phyloP scores from a whole-genome alignment of 2,888 invertebrate species.

The Meghimatium bilineatum region DNA sequence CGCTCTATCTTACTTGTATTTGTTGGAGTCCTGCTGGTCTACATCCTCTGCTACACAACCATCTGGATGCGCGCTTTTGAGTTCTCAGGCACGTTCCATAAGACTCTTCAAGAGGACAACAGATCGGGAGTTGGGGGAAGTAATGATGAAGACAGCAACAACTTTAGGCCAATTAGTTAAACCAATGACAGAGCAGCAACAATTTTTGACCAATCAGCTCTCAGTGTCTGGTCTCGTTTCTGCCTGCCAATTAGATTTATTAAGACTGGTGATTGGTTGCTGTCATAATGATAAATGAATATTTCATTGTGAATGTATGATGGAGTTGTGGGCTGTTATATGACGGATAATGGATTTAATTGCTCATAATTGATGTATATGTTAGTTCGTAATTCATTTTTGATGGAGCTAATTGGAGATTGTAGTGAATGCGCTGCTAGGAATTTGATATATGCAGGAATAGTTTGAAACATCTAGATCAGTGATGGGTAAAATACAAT shows the following conservation, averaged over 20 bases:
- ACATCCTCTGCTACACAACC: constrained; percentile 72
- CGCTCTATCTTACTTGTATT: constrained; percentile 68
- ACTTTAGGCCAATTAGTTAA: constrained; percentile 6
- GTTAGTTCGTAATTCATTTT: not conserved
- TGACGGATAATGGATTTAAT: not conserved
- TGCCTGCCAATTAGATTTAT: not conserved
- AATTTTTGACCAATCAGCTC: constrained; percentile 14
- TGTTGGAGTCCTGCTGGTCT: constrained; percentile 64
- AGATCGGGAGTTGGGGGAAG: not conserved
- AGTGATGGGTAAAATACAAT: too few relatives aligned
- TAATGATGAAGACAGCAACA: not conserved
- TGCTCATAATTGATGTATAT: not conserved
- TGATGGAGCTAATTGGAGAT: not conserved
- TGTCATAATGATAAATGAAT: not conserved
- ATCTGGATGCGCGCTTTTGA: constrained; percentile 71
- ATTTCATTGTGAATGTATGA: not conserved
- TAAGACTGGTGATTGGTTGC: not conserved
- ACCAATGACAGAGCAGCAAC: not conserved
- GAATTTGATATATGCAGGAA: not conserved
- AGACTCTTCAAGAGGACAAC: constrained; percentile 53
- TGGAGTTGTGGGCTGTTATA: not conserved
- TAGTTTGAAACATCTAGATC: too few relatives aligned
- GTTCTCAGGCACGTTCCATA: constrained; percentile 66
- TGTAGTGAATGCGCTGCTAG: not conserved
- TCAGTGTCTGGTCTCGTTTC: not conserved